Evolutionary conservation across 2,888 invertebrate genomes (phyloP).

Genomic region (Dicycla oo): DNA sequence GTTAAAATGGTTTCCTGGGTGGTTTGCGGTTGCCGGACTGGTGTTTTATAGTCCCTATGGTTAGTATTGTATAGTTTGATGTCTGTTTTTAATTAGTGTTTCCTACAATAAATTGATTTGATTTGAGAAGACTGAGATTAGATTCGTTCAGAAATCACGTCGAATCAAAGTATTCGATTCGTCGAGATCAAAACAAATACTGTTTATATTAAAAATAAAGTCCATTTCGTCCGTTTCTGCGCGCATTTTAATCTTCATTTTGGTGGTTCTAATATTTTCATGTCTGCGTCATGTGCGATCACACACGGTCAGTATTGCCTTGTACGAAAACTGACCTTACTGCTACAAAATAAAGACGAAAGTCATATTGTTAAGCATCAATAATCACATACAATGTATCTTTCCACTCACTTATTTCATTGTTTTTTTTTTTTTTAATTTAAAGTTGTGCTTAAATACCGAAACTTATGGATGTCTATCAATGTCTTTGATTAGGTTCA

Average conservation of each 20-base stretch:
- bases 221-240: neutral
- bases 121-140: neutral
- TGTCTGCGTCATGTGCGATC: neutral
- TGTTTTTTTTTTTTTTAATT: too few species aligned
- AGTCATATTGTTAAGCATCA: neutral
- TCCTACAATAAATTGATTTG: neutral
- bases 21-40: slow-evolving; percentile 19
- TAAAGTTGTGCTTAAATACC: neutral
- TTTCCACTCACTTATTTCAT: neutral
- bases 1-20: slow-evolving; percentile 47
- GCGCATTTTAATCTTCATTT: neutral
- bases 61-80: neutral
- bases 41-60: slow-evolving; percentile 32
- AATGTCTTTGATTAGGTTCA: neutral
- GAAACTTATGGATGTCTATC: neutral
- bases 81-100: neutral
- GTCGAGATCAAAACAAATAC: neutral
- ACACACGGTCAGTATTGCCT: neutral
- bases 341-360: neutral
- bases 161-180: neutral
- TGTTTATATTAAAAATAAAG: neutral
- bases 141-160: neutral
- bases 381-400: neutral
- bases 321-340: neutral
- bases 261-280: neutral